These are phyloP conservation scores for Mythimna pallens DNA, from an alignment of 2,888 invertebrate genomes.

Conservation along the genomic window DNA sequence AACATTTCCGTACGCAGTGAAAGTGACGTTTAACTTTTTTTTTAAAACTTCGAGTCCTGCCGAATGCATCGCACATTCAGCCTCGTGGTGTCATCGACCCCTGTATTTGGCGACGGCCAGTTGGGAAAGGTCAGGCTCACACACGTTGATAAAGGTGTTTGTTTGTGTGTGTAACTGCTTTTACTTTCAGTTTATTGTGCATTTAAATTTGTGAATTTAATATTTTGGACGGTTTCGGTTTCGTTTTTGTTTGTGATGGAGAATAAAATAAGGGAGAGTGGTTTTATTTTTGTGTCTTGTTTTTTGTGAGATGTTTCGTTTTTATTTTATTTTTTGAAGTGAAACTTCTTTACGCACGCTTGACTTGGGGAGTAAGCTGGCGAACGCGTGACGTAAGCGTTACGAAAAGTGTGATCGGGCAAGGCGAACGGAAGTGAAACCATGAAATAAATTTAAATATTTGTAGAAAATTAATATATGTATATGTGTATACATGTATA, in stretches of 20 bases:
- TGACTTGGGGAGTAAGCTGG: too few relatives aligned
- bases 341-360: too few relatives aligned
- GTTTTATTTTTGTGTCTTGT: neutral
- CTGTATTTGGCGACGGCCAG: conserved; percentile 85
- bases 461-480: too few relatives aligned
- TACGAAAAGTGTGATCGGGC: too few relatives aligned
- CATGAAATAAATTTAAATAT: too few relatives aligned
- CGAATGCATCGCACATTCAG: conserved; percentile 83
- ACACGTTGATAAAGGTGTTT: conserved; percentile 59
- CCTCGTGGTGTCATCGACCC: conserved; percentile 85
- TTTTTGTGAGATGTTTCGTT: neutral
- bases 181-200: conserved; percentile 83
- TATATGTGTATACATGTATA: too few relatives aligned
- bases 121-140: conserved; percentile 89
- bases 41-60: conserved; percentile 76
- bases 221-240: conserved; percentile 41
- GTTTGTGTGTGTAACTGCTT: conserved; percentile 76
- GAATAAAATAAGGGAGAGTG: neutral
- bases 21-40: conserved; percentile 81
- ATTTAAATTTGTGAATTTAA: conserved; percentile 63
- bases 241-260: conserved; percentile 33
- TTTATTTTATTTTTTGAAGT: too few relatives aligned
- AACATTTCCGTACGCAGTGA: conserved; percentile 77
- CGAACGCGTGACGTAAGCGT: too few relatives aligned
- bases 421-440: too few relatives aligned